Percentiles rank a stretch among this genome's conserved stretches.
Evolutionary conservation across 35 echinoderm and acorn worm species (phyloP).

Genomic region (Amphiura filiformis): DNA sequence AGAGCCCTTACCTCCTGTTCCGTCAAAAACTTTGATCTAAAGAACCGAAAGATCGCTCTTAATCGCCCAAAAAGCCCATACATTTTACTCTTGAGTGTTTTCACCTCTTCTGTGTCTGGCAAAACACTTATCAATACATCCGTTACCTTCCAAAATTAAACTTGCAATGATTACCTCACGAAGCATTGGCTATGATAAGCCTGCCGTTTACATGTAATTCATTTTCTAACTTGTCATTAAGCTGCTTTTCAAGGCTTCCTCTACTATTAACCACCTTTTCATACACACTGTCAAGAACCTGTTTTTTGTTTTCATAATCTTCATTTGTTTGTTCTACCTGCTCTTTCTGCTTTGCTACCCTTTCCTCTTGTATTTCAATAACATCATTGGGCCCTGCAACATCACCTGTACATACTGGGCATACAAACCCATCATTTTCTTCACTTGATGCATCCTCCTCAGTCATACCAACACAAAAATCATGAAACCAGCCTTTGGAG

Average conservation of each 20-base stretch:
- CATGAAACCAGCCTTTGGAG: neutral
- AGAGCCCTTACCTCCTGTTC: neutral
- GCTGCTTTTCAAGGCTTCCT: neutral
- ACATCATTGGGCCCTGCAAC: neutral
- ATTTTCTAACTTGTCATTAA: neutral
- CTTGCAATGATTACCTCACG: neutral
- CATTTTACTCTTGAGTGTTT: neutral
- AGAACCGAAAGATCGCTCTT: neutral
- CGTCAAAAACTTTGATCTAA: neutral
- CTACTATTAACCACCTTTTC: neutral
- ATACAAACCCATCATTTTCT: neutral
- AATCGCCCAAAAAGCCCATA: neutral
- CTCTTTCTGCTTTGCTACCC: neutral
- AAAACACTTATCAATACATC: neutral
- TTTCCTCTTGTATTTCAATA: neutral
- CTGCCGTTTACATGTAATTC: neutral
- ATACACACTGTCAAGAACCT: neutral
- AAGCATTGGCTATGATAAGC: neutral
- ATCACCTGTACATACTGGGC: neutral
- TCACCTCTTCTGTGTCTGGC: too few species aligned
- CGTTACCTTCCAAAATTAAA: neutral
- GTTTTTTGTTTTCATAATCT: neutral
- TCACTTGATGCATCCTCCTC: neutral
- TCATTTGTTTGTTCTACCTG: neutral
- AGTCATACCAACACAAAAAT: neutral